These are phyloP conservation scores for Abrostola tripartita DNA, from an alignment of 2,888 invertebrate genomes.

Conservation along the genomic window DNA sequence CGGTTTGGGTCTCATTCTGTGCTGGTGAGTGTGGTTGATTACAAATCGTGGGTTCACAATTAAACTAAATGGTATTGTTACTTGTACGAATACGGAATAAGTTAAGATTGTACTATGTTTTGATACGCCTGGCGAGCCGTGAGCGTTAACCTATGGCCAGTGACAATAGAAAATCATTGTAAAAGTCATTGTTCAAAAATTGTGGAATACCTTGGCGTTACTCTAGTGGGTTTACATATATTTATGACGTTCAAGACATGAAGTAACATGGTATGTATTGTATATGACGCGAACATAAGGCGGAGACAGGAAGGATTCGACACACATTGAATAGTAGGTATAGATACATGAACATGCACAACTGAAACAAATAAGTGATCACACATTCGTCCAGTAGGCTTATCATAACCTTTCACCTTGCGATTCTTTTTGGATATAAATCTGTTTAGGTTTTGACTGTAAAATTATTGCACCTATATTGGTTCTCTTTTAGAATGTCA, in stretches of 20 bases:
- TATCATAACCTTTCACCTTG: too few species aligned
- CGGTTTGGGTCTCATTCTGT: too few species aligned
- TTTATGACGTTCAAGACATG: conserved; percentile 22
- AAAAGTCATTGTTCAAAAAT: conserved; percentile 30
- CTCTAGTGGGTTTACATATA: conserved; percentile 3
- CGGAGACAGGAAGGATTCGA: too few species aligned
- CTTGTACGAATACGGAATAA: conserved; percentile 50
- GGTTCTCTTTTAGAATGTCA: too few species aligned
- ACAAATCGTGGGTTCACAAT: conserved; percentile 34
- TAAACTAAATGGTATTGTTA: conserved; percentile 40
- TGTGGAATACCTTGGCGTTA: conserved; percentile 20
- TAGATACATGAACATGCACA: too few species aligned
- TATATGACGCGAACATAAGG: too few species aligned
- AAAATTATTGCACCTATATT: too few species aligned
- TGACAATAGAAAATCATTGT: conserved; percentile 22
- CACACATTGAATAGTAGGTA: too few species aligned
- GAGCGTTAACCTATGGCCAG: neutral
- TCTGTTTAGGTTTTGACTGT: too few species aligned
- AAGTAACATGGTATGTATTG: neutral
- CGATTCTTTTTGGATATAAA: too few species aligned
- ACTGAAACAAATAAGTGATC: too few species aligned
- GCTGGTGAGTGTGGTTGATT: conserved; percentile 45
- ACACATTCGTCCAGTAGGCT: too few species aligned
- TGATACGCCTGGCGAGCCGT: conserved; percentile 23
- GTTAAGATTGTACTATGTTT: conserved; percentile 57